Evolutionary conservation across 2,113 vertebrate genomes (phyloP), one percentile per base, ranked within the genome.

Genomic region (Dipodomys stephensi): DNA sequence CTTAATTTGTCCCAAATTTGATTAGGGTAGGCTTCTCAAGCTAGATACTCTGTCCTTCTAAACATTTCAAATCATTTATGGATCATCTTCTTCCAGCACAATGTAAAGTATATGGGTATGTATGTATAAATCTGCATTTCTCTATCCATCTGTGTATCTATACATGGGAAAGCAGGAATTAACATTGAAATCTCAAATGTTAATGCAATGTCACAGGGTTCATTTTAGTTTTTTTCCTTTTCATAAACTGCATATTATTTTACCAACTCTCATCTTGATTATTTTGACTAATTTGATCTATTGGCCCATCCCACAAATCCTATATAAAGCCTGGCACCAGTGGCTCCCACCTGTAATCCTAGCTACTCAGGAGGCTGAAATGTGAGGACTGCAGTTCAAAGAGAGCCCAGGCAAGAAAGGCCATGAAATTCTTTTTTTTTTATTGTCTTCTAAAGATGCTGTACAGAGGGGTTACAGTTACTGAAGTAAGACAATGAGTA

Each of bases 51-150:
- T 72, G 27, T 82, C 53, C 67, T 91, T 60, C 57, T 71, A 39
- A 87, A 39, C 57, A 90, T 73, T 90, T 81, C 44, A 57, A 35
- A 49, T 83, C 39, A 67, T 92, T 89, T 89, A 73, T 68, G 49
- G 20, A 87, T 62, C 19, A 60, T n/a, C 25, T 86, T 39, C 23
- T 89, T 79, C 32, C 19, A 73, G 7, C 44, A 82, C 25, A 77
- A 44, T 35, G 23, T 27, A 57, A 39, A 72, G 57, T 68, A 30
- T n/a, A 2, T 20, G 35, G 25, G 22, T 46, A 23, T 30, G 4
- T 74, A 22, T 72, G 12, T 53, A 25, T 28, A 0, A 28, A 83
- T 39, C 10, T 46, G 19, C 76, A 53, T 60, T 62, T 65, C 32
- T 71, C 25, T 6, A 53, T 13, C 69, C 16, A 57, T 57, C 20